Evolutionary conservation across 1,140 invertebrate genomes (phyloP).

Genomic region (Elysia chlorotica): DNA sequence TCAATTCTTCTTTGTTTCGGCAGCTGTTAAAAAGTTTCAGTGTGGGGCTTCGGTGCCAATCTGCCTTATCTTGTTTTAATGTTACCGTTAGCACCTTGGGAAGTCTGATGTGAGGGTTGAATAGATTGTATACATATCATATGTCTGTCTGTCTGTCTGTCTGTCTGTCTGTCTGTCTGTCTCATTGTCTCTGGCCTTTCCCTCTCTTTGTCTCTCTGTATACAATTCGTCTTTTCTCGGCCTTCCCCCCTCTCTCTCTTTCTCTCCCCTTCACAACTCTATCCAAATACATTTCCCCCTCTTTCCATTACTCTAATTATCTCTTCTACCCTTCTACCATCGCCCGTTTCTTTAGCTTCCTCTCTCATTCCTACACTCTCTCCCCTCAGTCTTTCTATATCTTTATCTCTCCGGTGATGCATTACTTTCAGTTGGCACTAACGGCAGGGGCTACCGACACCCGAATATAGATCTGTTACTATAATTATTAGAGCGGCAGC

Average conservation of each 20-base stretch:
- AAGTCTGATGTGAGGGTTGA: background rate
- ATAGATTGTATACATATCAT: background rate
- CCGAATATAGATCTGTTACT: too few relatives aligned
- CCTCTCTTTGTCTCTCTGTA: constrained; percentile 15
- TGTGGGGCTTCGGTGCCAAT: background rate
- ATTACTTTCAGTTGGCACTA: background rate
- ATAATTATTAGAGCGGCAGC: too few relatives aligned
- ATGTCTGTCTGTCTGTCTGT: background rate
- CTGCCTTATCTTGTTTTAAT: background rate
- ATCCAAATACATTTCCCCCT: too few relatives aligned
- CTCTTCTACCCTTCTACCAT: too few relatives aligned
- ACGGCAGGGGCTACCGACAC: too few relatives aligned
- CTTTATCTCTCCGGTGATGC: too few relatives aligned
- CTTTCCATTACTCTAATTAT: constrained; percentile 10
- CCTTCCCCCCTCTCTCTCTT: constrained; percentile 1
- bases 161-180: constrained; percentile 1
- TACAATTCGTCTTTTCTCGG: background rate
- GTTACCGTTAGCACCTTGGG: background rate
- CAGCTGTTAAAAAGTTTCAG: background rate
- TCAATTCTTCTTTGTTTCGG: background rate
- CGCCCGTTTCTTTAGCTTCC: too few relatives aligned
- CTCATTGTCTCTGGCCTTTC: background rate
- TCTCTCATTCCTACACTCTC: too few relatives aligned
- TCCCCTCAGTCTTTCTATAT: too few relatives aligned
- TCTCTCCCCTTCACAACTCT: background rate